phyloP scores from a whole-genome alignment of 1,140 invertebrate genomes.

The Aporrectodea caliginosa region DNA sequence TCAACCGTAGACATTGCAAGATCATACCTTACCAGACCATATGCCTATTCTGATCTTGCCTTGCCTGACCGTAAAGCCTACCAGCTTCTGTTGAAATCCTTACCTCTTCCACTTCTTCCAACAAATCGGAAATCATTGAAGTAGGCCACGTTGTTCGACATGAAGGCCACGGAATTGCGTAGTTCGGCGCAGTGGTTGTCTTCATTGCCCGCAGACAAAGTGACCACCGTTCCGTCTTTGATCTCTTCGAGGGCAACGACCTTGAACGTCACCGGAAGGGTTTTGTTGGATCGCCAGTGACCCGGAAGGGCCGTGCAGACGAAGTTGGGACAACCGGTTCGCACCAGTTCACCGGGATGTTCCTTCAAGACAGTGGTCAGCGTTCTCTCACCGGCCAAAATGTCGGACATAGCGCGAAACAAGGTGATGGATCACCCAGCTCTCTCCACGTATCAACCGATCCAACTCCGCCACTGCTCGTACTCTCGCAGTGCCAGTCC shows the following conservation, averaged over 20 bases:
- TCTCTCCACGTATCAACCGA: too few species aligned
- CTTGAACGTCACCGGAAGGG: constrained; percentile 31
- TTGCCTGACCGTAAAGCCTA: too few species aligned
- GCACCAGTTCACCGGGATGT: constrained; percentile 77
- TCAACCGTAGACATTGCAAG: too few species aligned
- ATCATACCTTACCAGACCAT: too few species aligned
- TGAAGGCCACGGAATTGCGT: constrained; percentile 84
- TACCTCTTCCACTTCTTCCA: constrained; percentile 91
- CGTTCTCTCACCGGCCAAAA: constrained; percentile 61
- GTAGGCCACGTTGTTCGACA: constrained; percentile 95
- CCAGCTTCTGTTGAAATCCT: too few species aligned
- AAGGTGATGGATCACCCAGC: too few species aligned
- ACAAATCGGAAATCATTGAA: constrained; percentile 96
- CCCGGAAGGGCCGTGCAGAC: constrained; percentile 80
- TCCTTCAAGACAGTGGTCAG: constrained; percentile 76
- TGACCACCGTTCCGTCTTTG: constrained; percentile 89
- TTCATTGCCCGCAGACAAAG: constrained; percentile 89
- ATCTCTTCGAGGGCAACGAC: constrained; percentile 75
- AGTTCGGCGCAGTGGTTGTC: constrained; percentile 94
- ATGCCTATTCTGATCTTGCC: too few species aligned
- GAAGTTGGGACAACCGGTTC: constrained; percentile 89
- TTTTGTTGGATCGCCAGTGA: constrained; percentile 71
- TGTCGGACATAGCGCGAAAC: constrained; percentile 58
- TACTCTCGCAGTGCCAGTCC: too few species aligned
- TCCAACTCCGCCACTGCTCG: too few species aligned